These are phyloP conservation scores for Scaptomyza hsui DNA, from an alignment of 1,140 invertebrate species.

Conservation along the genomic window DNA sequence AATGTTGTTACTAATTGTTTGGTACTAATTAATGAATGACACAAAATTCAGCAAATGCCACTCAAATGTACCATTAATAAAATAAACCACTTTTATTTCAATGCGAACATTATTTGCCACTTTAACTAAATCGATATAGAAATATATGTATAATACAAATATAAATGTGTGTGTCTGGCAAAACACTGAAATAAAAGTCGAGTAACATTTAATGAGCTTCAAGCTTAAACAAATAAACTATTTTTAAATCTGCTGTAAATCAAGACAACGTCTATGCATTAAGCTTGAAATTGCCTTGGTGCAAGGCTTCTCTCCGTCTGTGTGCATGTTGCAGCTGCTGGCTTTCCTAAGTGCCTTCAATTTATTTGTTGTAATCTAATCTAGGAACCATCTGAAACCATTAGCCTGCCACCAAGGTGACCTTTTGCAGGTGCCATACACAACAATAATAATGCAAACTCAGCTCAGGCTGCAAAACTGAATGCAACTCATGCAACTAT, in stretches of 20 bases:
- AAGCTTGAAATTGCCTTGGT: not conserved
- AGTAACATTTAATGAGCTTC: too few relatives aligned
- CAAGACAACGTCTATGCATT: not conserved
- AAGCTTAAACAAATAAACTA: not conserved
- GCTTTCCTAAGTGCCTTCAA: not conserved
- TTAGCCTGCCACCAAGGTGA: slow-evolving; percentile 20
- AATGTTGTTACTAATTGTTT: slow-evolving; percentile 24
- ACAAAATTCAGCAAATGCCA: not conserved
- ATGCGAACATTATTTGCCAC: not conserved
- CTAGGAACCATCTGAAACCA: slow-evolving; percentile 12
- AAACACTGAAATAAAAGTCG: not conserved
- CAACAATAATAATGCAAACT: slow-evolving; percentile 18
- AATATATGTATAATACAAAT: too few relatives aligned
- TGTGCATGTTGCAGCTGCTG: not conserved
- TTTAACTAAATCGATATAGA: too few relatives aligned
- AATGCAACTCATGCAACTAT: slow-evolving; percentile 1
- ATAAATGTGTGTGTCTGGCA: too few relatives aligned
- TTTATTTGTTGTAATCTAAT: slow-evolving; percentile 29
- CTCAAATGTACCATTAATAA: not conserved
- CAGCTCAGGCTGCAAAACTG: not conserved
- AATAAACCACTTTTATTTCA: not conserved
- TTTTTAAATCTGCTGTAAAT: not conserved
- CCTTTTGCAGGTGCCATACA: slow-evolving; percentile 15
- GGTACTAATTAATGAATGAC: slow-evolving; percentile 15
- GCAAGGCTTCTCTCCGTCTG: not conserved